Conservation (phyloP, 2,113 vertebrate genomes). For the Channa maculata region DNA sequence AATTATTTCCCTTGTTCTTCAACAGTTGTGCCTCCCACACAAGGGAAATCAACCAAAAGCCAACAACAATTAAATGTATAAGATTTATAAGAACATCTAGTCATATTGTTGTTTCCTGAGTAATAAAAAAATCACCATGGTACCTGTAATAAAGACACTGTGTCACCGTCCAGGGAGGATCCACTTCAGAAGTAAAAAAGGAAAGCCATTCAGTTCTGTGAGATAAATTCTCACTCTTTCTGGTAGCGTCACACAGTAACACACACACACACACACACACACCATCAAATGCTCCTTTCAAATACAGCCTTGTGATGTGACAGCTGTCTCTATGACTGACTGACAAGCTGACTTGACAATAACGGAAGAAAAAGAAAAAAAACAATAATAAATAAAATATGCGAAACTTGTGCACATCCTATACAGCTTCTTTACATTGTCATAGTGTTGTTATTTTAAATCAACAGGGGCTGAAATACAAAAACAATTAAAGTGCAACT, state of each 20-base stretch:
- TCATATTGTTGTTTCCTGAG: slow-evolving; percentile 49
- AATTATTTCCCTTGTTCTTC: slow-evolving; percentile 69
- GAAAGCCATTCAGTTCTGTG: slow-evolving; percentile 5
- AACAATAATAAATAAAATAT: slow-evolving; percentile 41
- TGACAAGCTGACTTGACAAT: slow-evolving; percentile 44
- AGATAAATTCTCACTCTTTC: slow-evolving; percentile 19
- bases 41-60: slow-evolving; percentile 69
- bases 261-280: not conserved
- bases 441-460: not conserved
- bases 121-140: slow-evolving; percentile 53
- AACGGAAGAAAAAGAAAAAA: slow-evolving; percentile 26
- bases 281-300: not conserved
- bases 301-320: slow-evolving; percentile 19
- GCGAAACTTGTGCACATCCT: not conserved
- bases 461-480: slow-evolving; percentile 4
- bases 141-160: slow-evolving; percentile 45
- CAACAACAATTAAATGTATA: slow-evolving; percentile 72
- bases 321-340: slow-evolving; percentile 46
- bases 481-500: not conserved
- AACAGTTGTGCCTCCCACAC: slow-evolving; percentile 27
- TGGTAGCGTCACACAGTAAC: not conserved
- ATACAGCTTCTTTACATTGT: not conserved
- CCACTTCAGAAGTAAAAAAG: slow-evolving; percentile 32
- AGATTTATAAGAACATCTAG: slow-evolving; percentile 64
- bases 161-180: slow-evolving; percentile 31